Base-by-base conservation (phyloP, 2,888 invertebrate genomes). In the Brachyptera risi region DNA sequence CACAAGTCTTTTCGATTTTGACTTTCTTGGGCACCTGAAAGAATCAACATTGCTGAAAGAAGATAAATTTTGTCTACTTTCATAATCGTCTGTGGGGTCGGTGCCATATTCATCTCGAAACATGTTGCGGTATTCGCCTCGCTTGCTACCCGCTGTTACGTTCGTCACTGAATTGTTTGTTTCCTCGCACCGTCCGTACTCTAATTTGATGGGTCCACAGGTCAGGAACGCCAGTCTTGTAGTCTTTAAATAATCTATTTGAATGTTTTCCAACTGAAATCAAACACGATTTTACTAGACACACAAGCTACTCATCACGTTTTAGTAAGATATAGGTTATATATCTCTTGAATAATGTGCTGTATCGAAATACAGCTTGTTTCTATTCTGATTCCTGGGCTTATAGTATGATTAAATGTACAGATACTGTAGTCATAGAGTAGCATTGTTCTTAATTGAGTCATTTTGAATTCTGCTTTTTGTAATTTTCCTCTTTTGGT, bases 221-320 rank as follows among this genome's bases (percentile, higher is more conserved):
- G 75, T 75, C 73, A 75, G 75, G 74, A 72, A 68, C 68, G 65
- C 64, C 64, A 60, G 50, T 44, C 5, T 40, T 27, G 21, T 56
- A 24, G 47, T 47, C 7, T 5, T 21, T 24, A 4, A 23, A 23
- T 4, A 15, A 7, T 40, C 9, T 15, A 47, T 47, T 24, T 24
- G 9, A 40, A 9, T 15, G 9, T 11, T n/a, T 7, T 40, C 3
- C 40, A 40, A 40, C 15, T 40, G n/a, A 7, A 31, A 31, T 31
- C 11, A 11, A 11, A 31, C 35, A 9, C 5, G 11, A 31, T 31
- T 31, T 37, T 76, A 68, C 67, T 71, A 68, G 68, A n/a, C n/a
- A n/a, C n/a, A n/a, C n/a, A n/a, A n/a, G n/a, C n/a, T n/a, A n/a
- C n/a, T n/a, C n/a, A n/a, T n/a, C n/a, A n/a, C n/a, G n/a, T n/a